A percentile compares a stretch with the other conserved stretches of the same genome.
phyloP scores from a whole-genome alignment of 2,888 invertebrate species.

The Drosophila rellima region DNA sequence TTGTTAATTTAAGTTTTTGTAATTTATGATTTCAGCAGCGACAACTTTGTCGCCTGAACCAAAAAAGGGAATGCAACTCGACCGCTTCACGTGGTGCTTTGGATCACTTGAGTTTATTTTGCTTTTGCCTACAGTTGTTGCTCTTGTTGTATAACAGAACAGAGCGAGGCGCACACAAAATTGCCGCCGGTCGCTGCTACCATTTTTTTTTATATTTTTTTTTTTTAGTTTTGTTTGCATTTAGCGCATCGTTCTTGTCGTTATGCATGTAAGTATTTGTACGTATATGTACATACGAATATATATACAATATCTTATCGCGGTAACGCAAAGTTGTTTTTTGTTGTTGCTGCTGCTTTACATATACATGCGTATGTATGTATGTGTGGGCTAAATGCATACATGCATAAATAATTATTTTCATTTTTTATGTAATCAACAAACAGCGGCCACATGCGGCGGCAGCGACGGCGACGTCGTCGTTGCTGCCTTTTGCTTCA shows the following conservation, averaged over 20 bases:
- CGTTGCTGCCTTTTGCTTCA: slow-evolving; percentile 42
- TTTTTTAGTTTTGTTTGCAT: slow-evolving; percentile 65
- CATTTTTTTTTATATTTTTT: slow-evolving; percentile 25
- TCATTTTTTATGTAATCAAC: slow-evolving; percentile 77
- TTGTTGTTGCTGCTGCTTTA: slow-evolving; percentile 31
- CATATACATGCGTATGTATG: slow-evolving; percentile 12
- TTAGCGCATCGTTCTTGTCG: slow-evolving; percentile 64
- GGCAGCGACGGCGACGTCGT: slow-evolving; percentile 10
- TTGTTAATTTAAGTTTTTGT: neutral
- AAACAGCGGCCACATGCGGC: slow-evolving; percentile 70
- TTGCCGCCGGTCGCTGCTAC: slow-evolving; percentile 43
- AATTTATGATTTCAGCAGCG: slow-evolving; percentile 11
- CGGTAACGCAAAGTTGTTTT: slow-evolving; percentile 38
- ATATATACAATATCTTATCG: slow-evolving; percentile 47
- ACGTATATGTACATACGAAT: slow-evolving; percentile 2
- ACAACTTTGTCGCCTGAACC: slow-evolving; percentile 49
- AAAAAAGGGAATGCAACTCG: slow-evolving; percentile 37
- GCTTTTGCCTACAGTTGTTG: slow-evolving; percentile 25
- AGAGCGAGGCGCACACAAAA: slow-evolving; percentile 15
- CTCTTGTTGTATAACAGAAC: slow-evolving; percentile 47
- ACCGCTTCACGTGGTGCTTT: slow-evolving; percentile 21
- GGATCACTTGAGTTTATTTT: slow-evolving; percentile 23
- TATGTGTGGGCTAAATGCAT: slow-evolving; percentile 44
- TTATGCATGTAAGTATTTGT: slow-evolving; percentile 29
- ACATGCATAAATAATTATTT: slow-evolving; percentile 58